phyloP scores from a whole-genome alignment of 2,888 invertebrate genomes.

The Drosophila nigritarsus region DNA sequence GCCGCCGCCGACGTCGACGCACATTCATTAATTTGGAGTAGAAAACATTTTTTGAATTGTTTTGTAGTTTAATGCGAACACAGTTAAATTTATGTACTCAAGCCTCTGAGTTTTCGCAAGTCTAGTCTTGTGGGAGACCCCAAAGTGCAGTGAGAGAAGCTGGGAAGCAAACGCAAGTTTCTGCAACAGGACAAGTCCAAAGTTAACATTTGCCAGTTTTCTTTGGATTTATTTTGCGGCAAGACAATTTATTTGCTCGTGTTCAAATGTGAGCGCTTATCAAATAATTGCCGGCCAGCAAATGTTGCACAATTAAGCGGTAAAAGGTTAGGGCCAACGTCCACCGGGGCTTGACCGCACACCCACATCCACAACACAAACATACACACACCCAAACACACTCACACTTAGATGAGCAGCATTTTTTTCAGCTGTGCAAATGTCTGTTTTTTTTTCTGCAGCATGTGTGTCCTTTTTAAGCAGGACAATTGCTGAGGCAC shows the following conservation, averaged over 20 bases:
- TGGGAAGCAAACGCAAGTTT: constrained; percentile 15
- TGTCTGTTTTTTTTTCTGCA: constrained; percentile 3
- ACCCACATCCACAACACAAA: constrained; percentile 62
- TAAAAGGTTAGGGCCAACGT: constrained; percentile 58
- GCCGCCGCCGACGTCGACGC: constrained; percentile 39
- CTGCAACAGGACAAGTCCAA: constrained; percentile 17
- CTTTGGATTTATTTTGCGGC: constrained; percentile 77
- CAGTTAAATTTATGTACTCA: constrained; percentile 76
- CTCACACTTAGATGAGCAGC: constrained; percentile 7
- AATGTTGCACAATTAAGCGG: constrained; percentile 83
- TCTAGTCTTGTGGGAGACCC: constrained; percentile 44
- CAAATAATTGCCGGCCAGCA: constrained; percentile 85
- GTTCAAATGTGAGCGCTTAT: constrained; percentile 81
- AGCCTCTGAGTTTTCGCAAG: constrained; percentile 61
- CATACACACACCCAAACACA: constrained; percentile 9
- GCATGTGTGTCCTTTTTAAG: constrained; percentile 17
- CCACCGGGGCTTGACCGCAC: constrained; percentile 56
- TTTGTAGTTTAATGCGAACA: constrained; percentile 68
- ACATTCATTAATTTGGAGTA: constrained; percentile 79
- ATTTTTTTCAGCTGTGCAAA: constrained; percentile 15
- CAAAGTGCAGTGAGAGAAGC: constrained; percentile 28
- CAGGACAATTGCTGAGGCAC: constrained; percentile 32
- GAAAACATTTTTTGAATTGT: constrained; percentile 73
- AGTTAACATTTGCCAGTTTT: constrained; percentile 65
- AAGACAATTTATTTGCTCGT: constrained; percentile 68